Evolutionary conservation across 2,113 vertebrate species (phyloP).

Genomic region (Apodemus sylvaticus): DNA sequence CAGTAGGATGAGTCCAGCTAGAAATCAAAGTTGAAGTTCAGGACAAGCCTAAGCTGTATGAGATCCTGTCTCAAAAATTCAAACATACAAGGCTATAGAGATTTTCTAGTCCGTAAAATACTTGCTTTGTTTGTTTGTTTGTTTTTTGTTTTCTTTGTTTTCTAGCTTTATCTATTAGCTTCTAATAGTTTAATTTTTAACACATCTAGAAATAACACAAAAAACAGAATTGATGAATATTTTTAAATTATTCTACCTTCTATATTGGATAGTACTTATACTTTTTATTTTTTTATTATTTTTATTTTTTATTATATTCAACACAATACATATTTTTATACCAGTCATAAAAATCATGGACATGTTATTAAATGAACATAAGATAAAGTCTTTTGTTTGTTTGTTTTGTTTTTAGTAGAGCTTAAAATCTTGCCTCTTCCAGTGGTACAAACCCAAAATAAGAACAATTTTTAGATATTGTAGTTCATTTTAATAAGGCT

Average conservation of each 20-base stretch:
- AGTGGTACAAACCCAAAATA: no score
- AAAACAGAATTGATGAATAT: not conserved
- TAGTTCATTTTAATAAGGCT: no score
- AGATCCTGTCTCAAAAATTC: not conserved
- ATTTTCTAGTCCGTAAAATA: not conserved
- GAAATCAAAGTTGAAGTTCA: not conserved
- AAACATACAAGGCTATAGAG: not conserved
- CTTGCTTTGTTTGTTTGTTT: not conserved
- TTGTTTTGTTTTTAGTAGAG: no score
- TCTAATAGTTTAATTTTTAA: not conserved
- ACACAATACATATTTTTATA: no score
- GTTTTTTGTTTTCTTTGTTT: not conserved
- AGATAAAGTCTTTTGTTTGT: no score
- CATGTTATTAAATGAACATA: no score
- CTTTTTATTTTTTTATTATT: no score
- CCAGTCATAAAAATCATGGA: no score
- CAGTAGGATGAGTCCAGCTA: not conserved
- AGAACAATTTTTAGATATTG: no score
- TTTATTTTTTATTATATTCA: no score
- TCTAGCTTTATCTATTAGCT: not conserved
- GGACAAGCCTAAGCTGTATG: not conserved
- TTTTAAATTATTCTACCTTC: not conserved
- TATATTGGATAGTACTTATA: not conserved
- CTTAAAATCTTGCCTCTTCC: no score
- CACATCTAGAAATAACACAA: not conserved